These are phyloP conservation scores for Rutpela maculata DNA, from an alignment of 2,888 invertebrate species.

Conservation along the genomic window DNA sequence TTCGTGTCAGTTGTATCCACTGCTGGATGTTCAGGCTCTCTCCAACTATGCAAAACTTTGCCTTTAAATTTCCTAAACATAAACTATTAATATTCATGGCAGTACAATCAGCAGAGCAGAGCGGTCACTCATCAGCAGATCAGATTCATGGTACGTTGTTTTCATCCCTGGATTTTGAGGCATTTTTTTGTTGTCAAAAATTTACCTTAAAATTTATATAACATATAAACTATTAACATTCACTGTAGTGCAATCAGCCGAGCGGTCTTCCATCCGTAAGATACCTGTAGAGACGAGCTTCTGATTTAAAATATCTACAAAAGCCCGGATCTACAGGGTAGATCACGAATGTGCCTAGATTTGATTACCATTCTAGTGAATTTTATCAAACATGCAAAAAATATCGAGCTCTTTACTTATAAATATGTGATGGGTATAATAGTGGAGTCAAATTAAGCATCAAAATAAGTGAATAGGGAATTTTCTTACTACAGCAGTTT, in stretches of 20 bases:
- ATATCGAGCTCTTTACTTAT: not conserved
- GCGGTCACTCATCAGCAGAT: no score
- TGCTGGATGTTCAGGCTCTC: no score
- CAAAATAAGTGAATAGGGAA: no score
- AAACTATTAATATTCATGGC: no score
- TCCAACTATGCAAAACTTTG: no score
- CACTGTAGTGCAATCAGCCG: constrained; percentile 61
- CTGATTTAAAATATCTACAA: constrained; percentile 93
- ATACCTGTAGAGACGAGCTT: constrained; percentile 99
- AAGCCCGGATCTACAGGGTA: constrained; percentile 99
- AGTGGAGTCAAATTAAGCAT: no score
- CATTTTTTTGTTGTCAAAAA: not conserved
- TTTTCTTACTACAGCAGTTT: no score
- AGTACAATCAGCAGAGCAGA: no score
- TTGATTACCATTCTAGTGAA: constrained; percentile 25
- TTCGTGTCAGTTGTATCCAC: no score
- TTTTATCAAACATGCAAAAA: not conserved
- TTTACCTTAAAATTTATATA: not conserved
- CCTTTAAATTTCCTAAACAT: no score
- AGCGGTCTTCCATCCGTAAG: constrained; percentile 96
- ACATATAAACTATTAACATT: not conserved
- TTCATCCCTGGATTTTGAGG: not conserved
- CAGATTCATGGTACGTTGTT: not conserved
- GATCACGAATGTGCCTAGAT: constrained; percentile 94
- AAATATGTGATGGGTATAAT: no score